These are phyloP conservation scores for Cerastis rubricosa DNA, from an alignment of 2,888 invertebrate species.

Conservation along the genomic window DNA sequence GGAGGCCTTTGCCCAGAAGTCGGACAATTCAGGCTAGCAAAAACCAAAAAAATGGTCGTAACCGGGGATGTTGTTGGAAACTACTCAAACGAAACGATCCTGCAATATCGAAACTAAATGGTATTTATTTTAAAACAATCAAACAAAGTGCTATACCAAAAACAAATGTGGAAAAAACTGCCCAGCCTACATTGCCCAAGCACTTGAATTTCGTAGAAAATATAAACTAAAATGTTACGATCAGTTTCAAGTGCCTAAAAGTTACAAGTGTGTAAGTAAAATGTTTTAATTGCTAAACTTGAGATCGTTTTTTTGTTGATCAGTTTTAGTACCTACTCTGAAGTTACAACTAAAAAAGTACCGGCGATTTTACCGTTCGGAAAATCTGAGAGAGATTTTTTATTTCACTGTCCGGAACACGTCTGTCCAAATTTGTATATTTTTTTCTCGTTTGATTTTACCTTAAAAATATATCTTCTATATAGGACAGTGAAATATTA, in stretches of 20 bases:
- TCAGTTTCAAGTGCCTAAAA: constrained; percentile 39
- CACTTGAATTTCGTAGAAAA: constrained; percentile 18
- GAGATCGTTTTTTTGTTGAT: constrained; percentile 28
- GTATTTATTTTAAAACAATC: constrained; percentile 13
- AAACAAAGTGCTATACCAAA: constrained; percentile 11
- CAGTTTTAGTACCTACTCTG: constrained; percentile 11
- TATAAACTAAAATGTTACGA: constrained; percentile 33
- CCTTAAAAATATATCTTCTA: constrained; percentile 44
- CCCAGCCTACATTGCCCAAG: neutral
- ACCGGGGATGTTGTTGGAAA: neutral
- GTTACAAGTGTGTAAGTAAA: constrained; percentile 48
- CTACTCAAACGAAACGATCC: neutral
- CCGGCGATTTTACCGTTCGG: constrained; percentile 23
- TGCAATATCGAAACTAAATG: neutral
- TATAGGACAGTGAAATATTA: constrained; percentile 49
- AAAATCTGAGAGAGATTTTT: constrained; percentile 36
- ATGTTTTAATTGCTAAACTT: constrained; percentile 51
- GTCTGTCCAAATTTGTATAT: constrained; percentile 37
- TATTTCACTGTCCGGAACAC: constrained; percentile 42
- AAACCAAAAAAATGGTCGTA: too few species aligned
- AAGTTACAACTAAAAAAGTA: constrained; percentile 26
- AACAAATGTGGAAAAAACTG: constrained; percentile 13
- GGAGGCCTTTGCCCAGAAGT: too few species aligned
- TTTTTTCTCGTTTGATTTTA: constrained; percentile 51
- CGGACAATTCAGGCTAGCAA: too few species aligned